Evolutionary conservation across 1,140 invertebrate genomes (phyloP).

Genomic region (Ectropis grisescens): DNA sequence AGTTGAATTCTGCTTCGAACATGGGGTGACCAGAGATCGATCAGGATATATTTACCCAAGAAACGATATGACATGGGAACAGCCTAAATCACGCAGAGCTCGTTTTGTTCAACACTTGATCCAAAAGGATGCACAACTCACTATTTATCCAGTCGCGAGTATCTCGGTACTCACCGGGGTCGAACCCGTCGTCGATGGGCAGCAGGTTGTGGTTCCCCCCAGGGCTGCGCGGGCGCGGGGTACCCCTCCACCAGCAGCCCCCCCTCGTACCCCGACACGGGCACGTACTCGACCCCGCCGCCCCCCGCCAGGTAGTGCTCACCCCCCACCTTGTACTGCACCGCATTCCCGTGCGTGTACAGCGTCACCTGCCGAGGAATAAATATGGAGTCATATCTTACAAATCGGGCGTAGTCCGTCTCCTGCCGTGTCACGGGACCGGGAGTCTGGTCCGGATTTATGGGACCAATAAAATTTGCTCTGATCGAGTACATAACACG

Average conservation of each 20-base stretch:
- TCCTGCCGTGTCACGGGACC: background rate
- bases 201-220: constrained; percentile 51
- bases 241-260: constrained; percentile 55
- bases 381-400: no score
- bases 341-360: constrained; percentile 62
- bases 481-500: no score
- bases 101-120: no score
- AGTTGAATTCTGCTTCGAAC: no score
- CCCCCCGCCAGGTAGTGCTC: constrained; percentile 62
- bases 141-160: no score
- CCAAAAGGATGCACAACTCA: no score
- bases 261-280: constrained; percentile 51
- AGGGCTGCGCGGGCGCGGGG: constrained; percentile 38
- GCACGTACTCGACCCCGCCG: constrained; percentile 51
- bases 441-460: no score
- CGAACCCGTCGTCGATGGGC: constrained; percentile 54
- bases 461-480: no score
- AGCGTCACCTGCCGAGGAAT: constrained; percentile 69
- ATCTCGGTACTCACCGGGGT: constrained; percentile 67
- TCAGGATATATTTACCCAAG: no score
- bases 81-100: no score
- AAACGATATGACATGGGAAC: no score
- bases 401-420: background rate
- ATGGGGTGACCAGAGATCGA: no score
- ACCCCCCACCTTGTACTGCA: constrained; percentile 62